Conservation (phyloP, 2,888 invertebrate genomes). For the Phrixothrix hirtus region DNA sequence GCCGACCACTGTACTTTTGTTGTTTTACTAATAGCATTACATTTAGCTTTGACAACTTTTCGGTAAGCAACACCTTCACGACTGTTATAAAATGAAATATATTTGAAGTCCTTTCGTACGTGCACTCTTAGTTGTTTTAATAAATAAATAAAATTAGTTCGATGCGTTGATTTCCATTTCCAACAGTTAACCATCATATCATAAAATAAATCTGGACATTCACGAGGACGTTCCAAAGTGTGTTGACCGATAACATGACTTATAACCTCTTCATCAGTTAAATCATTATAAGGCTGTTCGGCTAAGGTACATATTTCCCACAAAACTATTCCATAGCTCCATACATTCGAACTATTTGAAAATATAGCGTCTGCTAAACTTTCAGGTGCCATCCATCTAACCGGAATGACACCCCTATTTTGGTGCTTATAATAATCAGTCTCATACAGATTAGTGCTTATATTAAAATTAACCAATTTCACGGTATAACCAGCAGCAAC, state of each 20-base stretch:
- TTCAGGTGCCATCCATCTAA: constrained; percentile 76
- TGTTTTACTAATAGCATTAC: not conserved
- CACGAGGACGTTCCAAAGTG: constrained; percentile 63
- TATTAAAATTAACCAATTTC: constrained; percentile 68
- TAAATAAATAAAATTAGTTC: constrained; percentile 68
- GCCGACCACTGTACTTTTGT: not conserved
- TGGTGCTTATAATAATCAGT: constrained; percentile 65
- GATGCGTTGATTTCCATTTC: constrained; percentile 63
- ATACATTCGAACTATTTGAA: constrained; percentile 64
- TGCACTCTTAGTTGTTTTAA: constrained; percentile 62
- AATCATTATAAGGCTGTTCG: constrained; percentile 73
- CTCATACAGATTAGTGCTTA: constrained; percentile 70
- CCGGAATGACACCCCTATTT: constrained; percentile 60
- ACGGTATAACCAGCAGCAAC: constrained; percentile 65
- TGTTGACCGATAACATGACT: constrained; percentile 61
- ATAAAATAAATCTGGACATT: constrained; percentile 67
- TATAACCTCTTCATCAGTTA: constrained; percentile 66
- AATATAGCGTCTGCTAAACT: constrained; percentile 69
- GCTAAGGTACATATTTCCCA: constrained; percentile 78
- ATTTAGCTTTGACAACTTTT: not conserved
- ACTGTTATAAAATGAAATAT: constrained; percentile 67
- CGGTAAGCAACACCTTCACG: constrained; percentile 50
- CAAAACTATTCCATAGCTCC: constrained; percentile 73
- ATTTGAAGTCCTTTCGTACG: constrained; percentile 61
- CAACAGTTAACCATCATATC: constrained; percentile 71